Evolutionary conservation across 2,888 invertebrate genomes (phyloP), one percentile per base, ranked within the genome.

Genomic region (Himalopsyche japonica): DNA sequence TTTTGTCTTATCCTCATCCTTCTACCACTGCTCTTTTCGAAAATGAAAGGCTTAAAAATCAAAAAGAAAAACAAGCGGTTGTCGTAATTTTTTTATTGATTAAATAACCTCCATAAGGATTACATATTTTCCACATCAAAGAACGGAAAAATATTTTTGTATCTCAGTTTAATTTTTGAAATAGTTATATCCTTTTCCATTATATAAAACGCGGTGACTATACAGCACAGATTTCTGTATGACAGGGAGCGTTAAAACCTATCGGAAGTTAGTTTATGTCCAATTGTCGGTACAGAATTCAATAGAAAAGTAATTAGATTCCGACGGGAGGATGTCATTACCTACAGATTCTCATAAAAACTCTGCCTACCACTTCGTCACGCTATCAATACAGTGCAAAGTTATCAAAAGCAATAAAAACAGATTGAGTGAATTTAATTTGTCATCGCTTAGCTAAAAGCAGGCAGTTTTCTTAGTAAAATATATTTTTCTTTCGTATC

Each of bases 211-310:
- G 24, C 20, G 15, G 0, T 10, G 70, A 79, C 49, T 79, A 27
- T 47, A 57, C 27, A 7, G 43, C n/a, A 57, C 43, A 76, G n/a
- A 43, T 70, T 57, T 80, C 57, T 57, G 57, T 57, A 57, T 57
- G 82, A 79, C 78, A 77, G 79, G 82, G 83, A 82, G 47, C 81
- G 37, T 76, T 77, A 49, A 77, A 85, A 85, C 83, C 57, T 82
- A 85, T 84, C 85, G 84, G 84, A 84, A 85, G 85, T 85, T 85
- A 80, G 85, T 85, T 85, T 82, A 77, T 80, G 85, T 76, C 82
- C 85, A 85, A 85, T 85, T 84, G 84, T 84, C 83, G 83, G 84
- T 76, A 49, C 77, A 37, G 84, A 85, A 84, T 80, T 84, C 83
- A 85, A 84, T 77, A 57, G 49, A 57, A 27, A 76, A 34, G 82